Conservation (phyloP, 2,797 vertebrate species). For the Loriculus beryllinus region DNA sequence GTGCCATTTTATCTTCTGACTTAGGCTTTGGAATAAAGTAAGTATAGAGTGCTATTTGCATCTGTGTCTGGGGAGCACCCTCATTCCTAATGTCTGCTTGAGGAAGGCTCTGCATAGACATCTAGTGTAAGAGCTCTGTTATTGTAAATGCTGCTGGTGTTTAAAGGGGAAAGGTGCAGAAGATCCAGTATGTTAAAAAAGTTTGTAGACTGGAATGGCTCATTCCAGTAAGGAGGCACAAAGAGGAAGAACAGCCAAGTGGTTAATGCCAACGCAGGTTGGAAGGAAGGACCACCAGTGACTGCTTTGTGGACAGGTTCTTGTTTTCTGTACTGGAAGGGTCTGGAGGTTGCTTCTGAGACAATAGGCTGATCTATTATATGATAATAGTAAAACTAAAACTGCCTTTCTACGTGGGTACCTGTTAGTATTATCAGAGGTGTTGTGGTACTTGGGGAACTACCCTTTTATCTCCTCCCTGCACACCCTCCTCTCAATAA, state of each 20-base stretch:
- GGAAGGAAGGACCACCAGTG: not conserved
- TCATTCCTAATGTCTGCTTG: not conserved
- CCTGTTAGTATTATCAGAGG: not conserved
- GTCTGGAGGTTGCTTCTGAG: not conserved
- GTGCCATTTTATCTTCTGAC: not conserved
- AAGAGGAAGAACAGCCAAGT: not conserved
- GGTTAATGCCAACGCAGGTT: not conserved
- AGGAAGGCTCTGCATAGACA: not conserved
- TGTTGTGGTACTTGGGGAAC: not conserved
- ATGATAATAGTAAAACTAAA: not conserved
- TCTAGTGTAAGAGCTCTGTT: not conserved
- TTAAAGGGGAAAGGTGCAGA: not conserved
- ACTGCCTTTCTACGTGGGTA: not conserved
- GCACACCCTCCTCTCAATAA: not conserved
- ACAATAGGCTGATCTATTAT: not conserved
- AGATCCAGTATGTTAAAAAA: not conserved
- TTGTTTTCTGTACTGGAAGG: not conserved
- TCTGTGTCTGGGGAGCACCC: not conserved
- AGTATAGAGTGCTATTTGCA: not conserved
- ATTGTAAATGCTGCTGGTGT: not conserved
- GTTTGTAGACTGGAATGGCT: not conserved
- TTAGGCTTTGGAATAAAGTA: not conserved
- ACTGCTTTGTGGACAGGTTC: not conserved
- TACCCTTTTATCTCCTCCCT: not conserved
- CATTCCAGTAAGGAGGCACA: not conserved